Conservation (phyloP, 2,888 invertebrate species). For the Caenorhabditis angaria region DNA sequence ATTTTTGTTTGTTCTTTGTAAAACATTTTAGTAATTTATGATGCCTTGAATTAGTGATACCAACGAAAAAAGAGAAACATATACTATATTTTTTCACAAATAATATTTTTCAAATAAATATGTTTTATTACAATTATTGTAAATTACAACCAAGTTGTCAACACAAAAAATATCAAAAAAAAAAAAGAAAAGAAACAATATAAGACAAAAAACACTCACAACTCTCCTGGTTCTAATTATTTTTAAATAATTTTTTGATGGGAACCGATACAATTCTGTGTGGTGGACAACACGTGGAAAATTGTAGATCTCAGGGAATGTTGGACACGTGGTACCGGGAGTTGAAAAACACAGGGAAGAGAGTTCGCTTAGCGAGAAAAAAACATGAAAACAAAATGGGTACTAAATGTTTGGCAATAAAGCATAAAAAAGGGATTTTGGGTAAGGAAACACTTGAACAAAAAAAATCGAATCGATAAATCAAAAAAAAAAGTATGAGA, state of each 20-base stretch:
- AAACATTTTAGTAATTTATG: no score
- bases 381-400: background rate
- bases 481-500: background rate
- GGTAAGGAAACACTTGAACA: background rate
- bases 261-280: slow-evolving; percentile 2
- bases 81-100: background rate
- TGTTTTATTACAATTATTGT: background rate
- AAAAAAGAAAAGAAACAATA: background rate
- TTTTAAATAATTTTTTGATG: background rate
- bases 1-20: no score
- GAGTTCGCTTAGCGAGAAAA: slow-evolving; percentile 4
- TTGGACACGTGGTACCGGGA: background rate
- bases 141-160: background rate
- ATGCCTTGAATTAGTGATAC: no score
- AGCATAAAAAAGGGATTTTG: slow-evolving; percentile 3
- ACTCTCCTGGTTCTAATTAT: slow-evolving; percentile 6
- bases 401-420: slow-evolving; percentile 4
- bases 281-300: background rate
- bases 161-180: background rate
- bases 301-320: background rate
- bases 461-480: slow-evolving; percentile 5
- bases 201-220: slow-evolving; percentile 7
- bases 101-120: background rate
- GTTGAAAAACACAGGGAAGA: background rate
- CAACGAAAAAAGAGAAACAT: no score